Base-by-base conservation (phyloP, 1,140 invertebrate genomes). In the Nasonia longicornis region DNA sequence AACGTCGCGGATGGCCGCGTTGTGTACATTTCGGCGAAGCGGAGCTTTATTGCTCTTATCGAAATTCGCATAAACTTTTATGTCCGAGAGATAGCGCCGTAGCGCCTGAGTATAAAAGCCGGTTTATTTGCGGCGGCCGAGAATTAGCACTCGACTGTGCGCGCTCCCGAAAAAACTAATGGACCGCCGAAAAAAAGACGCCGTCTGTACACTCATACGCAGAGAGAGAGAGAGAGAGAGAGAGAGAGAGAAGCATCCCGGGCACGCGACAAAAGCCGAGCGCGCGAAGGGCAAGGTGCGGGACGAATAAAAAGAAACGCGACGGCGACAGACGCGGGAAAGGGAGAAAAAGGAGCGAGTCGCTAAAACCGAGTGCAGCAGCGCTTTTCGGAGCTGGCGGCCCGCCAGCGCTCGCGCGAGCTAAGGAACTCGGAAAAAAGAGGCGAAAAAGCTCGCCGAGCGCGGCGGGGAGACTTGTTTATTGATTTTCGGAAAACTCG, bases 301-400 rank as follows among this genome's bases (percentile, higher is more conserved):
- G 7, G 7, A 38, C 7, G 7, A 38, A 38, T 7, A 38, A 38
- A 38, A 38, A 1, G 35, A 38, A 38, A 38, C 35, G 35, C 35
- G 35, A 38, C 35, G 35, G 26, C 85, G 84, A 85, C 85, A 26
- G 26, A 26, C 26, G 26, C 26, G 26, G 26, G 26, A 26, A 26
- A 26, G 26, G 26, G 26, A 26, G 26, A 26, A 26, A 26, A 26
- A 26, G 26, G 26, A 26, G 26, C 26, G 26, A 26, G 85, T 87
- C 86, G 84, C 81, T 73, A 26, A 26, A 26, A 26, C 26, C 26
- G 83, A 86, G 84, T 86, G 85, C 74, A 7, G 14, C 52, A 38
- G 70, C 80, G 26, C 83, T 87, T 87, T 88, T 85, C 82, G 84
- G 78, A 76, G 76, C 84, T 81, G 80, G 66, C 69, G 16, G 64